Conservation (phyloP, 2,113 vertebrate species). For the Oreocharis arfaki region DNA sequence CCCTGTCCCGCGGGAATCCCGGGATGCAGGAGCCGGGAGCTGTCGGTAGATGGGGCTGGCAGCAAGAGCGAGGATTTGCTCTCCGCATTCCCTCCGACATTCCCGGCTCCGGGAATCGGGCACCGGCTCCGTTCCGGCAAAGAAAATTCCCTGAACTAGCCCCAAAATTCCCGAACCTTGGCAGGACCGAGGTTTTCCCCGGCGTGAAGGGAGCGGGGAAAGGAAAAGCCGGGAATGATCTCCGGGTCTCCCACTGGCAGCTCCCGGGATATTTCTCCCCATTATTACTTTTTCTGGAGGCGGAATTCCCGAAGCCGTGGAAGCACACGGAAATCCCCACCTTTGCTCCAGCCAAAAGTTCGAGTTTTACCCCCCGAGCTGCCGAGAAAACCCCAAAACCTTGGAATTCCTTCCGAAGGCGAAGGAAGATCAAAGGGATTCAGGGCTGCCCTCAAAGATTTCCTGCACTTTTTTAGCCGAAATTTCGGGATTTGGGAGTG, state of each 20-base stretch:
- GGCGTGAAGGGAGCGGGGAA: not conserved
- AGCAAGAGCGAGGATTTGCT: not conserved
- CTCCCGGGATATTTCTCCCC: not conserved
- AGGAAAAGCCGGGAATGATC: not conserved
- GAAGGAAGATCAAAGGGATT: not conserved
- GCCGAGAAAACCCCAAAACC: not conserved
- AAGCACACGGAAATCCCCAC: not conserved
- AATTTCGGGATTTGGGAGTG: not conserved
- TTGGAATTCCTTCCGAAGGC: fast-evolving
- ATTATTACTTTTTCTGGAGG: not conserved
- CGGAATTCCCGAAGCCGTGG: fast-evolving
- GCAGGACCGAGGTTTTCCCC: not conserved
- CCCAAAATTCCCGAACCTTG: no score
- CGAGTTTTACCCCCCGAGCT: fast-evolving
- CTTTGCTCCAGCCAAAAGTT: not conserved
- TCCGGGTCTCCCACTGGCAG: not conserved
- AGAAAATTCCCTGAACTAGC: not conserved
- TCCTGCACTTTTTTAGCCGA: not conserved
- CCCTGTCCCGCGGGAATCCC: not conserved
- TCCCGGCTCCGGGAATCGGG: not conserved
- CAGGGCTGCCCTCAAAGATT: fast-evolving
- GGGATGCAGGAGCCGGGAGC: not conserved
- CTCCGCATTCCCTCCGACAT: not conserved
- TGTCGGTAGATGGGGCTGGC: slow-evolving; percentile 37
- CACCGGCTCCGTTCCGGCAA: not conserved